These are phyloP conservation scores for Dendrocincla fuliginosa DNA, from an alignment of 2,797 vertebrate species.

Conservation along the genomic window DNA sequence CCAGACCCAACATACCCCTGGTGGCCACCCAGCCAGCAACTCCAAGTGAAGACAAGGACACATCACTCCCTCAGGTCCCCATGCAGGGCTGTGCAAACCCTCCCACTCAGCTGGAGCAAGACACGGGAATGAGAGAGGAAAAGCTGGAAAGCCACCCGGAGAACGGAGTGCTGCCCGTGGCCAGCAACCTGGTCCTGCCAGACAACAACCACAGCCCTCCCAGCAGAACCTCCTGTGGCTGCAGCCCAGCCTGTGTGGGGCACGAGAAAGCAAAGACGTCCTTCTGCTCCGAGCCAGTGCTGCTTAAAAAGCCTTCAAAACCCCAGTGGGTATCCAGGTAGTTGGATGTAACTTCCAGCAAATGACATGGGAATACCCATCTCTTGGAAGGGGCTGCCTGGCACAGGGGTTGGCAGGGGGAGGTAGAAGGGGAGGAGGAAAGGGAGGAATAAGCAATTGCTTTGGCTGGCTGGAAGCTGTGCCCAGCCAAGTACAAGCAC, in stretches of 20 bases:
- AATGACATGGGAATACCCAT: fast-evolving
- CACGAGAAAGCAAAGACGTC: slow-evolving; percentile 68
- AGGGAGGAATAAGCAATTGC: not conserved
- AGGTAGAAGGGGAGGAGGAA: not conserved
- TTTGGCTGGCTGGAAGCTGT: not conserved
- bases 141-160: slow-evolving; percentile 15
- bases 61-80: not conserved
- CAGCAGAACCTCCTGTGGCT: slow-evolving; percentile 65
- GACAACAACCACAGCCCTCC: slow-evolving; percentile 61
- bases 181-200: slow-evolving; percentile 49
- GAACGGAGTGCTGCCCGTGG: not conserved
- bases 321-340: slow-evolving; percentile 73
- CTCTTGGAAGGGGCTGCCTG: not conserved
- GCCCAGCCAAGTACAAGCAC: not conserved
- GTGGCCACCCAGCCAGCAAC: not conserved
- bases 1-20: slow-evolving; percentile 25
- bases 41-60: not conserved
- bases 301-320: slow-evolving; percentile 70
- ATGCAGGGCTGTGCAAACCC: not conserved
- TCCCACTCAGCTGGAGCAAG: not conserved
- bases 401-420: not conserved
- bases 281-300: slow-evolving; percentile 69
- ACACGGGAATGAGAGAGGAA: not conserved
- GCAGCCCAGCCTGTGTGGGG: slow-evolving; percentile 67
- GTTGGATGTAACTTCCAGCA: not conserved